phyloP scores from a whole-genome alignment of 2,888 invertebrate genomes.

The Drosophila mimetica region DNA sequence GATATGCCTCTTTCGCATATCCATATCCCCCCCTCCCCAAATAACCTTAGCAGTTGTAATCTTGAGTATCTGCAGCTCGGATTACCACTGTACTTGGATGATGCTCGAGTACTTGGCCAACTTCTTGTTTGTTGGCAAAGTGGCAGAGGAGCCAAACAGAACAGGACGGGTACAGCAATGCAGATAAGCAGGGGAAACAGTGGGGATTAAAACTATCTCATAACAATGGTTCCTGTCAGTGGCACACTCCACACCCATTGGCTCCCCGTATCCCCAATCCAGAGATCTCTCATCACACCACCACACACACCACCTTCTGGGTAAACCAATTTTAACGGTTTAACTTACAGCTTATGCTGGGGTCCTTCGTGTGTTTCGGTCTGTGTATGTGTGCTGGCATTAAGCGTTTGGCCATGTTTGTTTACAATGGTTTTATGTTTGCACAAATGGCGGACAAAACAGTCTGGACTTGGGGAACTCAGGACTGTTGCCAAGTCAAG shows the following conservation, averaged over 20 bases:
- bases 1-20: constrained; percentile 11
- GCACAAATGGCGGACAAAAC: too few species aligned
- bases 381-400: constrained; percentile 21
- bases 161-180: constrained; percentile 27
- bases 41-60: background rate
- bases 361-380: constrained; percentile 11
- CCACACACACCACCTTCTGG: constrained; percentile 17
- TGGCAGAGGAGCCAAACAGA: constrained; percentile 52
- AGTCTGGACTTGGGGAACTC: constrained; percentile 4
- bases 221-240: constrained; percentile 58
- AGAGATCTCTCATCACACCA: background rate
- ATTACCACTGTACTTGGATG: constrained; percentile 31
- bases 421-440: constrained; percentile 81
- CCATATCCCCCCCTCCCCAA: background rate
- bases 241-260: constrained; percentile 14
- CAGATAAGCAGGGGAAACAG: constrained; percentile 49
- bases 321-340: constrained; percentile 80
- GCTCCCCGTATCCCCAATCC: background rate
- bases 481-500: constrained; percentile 57
- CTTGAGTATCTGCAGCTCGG: constrained; percentile 7
- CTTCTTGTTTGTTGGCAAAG: constrained; percentile 49
- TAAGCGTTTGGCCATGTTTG: constrained; percentile 71
- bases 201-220: constrained; percentile 26
- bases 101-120: constrained; percentile 27
- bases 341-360: constrained; percentile 67